A percentile compares a stretch with the other conserved stretches of the same genome.
Evolutionary conservation across 2,113 vertebrate genomes (phyloP).

Genomic region (Gobius niger): DNA sequence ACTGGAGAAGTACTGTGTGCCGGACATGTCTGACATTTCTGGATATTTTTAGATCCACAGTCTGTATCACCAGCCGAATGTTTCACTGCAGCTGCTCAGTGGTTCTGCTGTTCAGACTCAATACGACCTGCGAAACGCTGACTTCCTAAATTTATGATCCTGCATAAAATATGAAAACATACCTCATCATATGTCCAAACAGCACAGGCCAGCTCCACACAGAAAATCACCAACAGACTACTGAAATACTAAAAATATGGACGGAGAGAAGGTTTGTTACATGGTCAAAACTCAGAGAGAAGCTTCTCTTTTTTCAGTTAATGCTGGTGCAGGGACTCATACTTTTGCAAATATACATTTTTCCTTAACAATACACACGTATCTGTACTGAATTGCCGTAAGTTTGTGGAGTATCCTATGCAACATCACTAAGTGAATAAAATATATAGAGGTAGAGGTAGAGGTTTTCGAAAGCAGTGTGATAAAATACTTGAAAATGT

Average conservation of each 20-base stretch:
- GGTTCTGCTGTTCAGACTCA: not conserved
- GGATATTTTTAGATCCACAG: constrained; percentile 60
- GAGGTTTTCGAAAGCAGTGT: not conserved
- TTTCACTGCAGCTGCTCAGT: constrained; percentile 26
- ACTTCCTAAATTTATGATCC: constrained; percentile 1
- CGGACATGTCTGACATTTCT: constrained; percentile 48
- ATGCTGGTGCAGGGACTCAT: not conserved
- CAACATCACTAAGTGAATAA: too few species aligned
- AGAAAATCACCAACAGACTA: constrained; percentile 95
- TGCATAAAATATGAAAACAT: constrained; percentile 11
- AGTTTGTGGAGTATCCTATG: too few species aligned
- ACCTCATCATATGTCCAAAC: constrained; percentile 96
- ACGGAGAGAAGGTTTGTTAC: constrained; percentile 1
- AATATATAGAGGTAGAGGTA: too few species aligned
- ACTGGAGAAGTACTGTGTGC: constrained; percentile 21
- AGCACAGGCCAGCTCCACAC: constrained; percentile 91
- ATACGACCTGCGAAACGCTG: not conserved
- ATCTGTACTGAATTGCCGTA: too few species aligned
- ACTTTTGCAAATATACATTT: too few species aligned
- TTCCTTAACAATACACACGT: too few species aligned
- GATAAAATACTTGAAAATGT: not conserved
- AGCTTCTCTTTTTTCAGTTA: not conserved
- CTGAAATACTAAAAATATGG: constrained; percentile 88
- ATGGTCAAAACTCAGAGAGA: not conserved
- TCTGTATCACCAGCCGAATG: constrained; percentile 9